A percentile compares a stretch with the other conserved stretches of the same genome.
Evolutionary conservation across 2,113 vertebrate genomes (phyloP).

Genomic region (Axis porcinus): DNA sequence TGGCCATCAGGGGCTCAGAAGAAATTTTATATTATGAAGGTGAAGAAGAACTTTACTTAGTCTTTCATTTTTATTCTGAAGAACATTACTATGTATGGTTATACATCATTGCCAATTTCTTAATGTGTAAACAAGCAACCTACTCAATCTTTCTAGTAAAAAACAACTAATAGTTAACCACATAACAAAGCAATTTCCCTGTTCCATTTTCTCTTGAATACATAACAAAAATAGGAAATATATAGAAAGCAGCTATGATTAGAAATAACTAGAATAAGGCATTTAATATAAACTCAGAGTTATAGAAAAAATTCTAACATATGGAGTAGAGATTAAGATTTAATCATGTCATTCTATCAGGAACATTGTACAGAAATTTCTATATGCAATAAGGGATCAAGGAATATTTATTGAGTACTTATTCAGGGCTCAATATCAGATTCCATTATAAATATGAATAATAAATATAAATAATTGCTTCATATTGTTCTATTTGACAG

Average conservation of each 20-base stretch:
- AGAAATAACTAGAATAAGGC: not conserved
- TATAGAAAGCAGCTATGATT: not conserved
- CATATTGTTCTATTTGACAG: not conserved
- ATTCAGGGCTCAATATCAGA: not conserved
- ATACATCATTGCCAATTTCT: not conserved
- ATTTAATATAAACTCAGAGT: conserved; percentile 12
- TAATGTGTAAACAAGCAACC: not conserved
- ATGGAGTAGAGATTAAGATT: not conserved
- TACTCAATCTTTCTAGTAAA: not conserved
- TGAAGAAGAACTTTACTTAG: not conserved
- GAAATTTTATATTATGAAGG: not conserved
- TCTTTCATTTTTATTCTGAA: not conserved
- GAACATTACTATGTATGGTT: not conserved
- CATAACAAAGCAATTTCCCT: not conserved
- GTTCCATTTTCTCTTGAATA: not conserved
- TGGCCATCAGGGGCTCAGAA: not conserved
- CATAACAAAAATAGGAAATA: not conserved
- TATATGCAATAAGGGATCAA: not conserved
- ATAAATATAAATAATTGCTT: not conserved
- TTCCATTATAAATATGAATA: conserved; percentile 18
- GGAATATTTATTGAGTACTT: conserved; percentile 6
- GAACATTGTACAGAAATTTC: not conserved
- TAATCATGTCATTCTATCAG: not conserved
- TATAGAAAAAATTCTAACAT: not conserved
- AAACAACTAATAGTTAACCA: conserved; percentile 1